Percentiles rank a stretch among this genome's conserved stretches.
Evolutionary conservation across 2,797 vertebrate species (phyloP).

Genomic region (Eremophila alpestris): DNA sequence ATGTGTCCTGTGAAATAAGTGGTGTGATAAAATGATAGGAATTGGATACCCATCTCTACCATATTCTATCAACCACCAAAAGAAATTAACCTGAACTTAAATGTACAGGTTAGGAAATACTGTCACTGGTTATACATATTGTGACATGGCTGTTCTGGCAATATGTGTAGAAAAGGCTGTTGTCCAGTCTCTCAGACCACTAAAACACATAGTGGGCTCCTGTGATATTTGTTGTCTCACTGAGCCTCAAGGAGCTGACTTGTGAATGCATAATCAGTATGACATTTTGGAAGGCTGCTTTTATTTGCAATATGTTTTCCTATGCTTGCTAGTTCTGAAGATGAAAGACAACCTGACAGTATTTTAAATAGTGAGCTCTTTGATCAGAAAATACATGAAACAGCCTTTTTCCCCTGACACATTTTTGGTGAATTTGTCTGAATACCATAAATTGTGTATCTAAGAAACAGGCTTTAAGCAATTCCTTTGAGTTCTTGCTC

Average conservation of each 20-base stretch:
- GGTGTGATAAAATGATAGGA: neutral
- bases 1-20: neutral
- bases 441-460: slow-evolving; percentile 29
- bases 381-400: slow-evolving; percentile 20
- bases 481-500: slow-evolving; percentile 42
- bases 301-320: slow-evolving; percentile 36
- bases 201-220: neutral
- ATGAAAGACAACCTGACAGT: slow-evolving; percentile 25
- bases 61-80: neutral
- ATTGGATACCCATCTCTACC: neutral
- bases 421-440: slow-evolving; percentile 35
- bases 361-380: slow-evolving; percentile 27
- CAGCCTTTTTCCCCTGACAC: neutral
- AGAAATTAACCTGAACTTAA: neutral
- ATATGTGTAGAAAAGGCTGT: neutral
- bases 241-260: slow-evolving; percentile 3
- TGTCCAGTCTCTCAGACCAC: neutral
- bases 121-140: neutral
- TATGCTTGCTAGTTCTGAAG: slow-evolving; percentile 23
- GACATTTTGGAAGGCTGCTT: slow-evolving; percentile 43
- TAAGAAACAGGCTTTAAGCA: slow-evolving; percentile 30
- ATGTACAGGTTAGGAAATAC: neutral
- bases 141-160: neutral
- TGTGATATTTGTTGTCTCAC: neutral
- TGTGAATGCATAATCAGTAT: slow-evolving; percentile 15